These are phyloP conservation scores for Antennarius maculatus DNA, from an alignment of 2,797 vertebrate genomes.

Conservation along the genomic window DNA sequence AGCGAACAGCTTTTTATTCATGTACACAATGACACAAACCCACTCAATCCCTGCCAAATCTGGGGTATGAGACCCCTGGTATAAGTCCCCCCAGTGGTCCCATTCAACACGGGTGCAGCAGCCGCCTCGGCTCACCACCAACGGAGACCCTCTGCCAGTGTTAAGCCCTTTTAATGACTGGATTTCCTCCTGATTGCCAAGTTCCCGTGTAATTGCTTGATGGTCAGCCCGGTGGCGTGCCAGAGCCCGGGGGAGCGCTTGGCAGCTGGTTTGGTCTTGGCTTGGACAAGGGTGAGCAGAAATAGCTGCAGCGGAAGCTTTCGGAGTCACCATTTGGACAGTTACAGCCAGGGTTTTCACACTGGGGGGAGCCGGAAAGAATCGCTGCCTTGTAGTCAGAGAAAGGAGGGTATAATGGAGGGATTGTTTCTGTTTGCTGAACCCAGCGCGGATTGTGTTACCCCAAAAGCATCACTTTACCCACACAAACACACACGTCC, in stretches of 20 bases:
- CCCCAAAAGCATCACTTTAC: constrained; percentile 52
- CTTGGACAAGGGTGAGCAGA: constrained; percentile 52
- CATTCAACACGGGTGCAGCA: constrained; percentile 46
- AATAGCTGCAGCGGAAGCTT: constrained; percentile 64
- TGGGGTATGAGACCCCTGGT: constrained; percentile 52
- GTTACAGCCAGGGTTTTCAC: constrained; percentile 63
- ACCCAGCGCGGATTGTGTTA: constrained; percentile 54
- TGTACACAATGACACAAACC: constrained; percentile 62
- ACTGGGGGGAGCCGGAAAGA: constrained; percentile 47
- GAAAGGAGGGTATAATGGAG: constrained; percentile 56
- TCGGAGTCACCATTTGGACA: constrained; percentile 50
- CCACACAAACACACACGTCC: constrained; percentile 18
- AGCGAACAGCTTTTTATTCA: constrained; percentile 62
- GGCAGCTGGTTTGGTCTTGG: constrained; percentile 62
- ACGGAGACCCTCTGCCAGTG: constrained; percentile 66
- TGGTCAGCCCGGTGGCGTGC: constrained; percentile 71
- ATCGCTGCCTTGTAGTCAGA: constrained; percentile 57
- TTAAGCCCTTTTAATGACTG: constrained; percentile 78
- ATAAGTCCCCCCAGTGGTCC: constrained; percentile 43
- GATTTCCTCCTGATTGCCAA: constrained; percentile 75
- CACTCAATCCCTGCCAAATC: constrained; percentile 58
- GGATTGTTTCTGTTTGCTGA: constrained; percentile 67
- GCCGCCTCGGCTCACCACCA: constrained; percentile 57
- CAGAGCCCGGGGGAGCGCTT: constrained; percentile 61
- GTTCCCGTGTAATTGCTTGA: constrained; percentile 80